phyloP scores from a whole-genome alignment of 2,797 vertebrate species.

The Sebastes itinus region DNA sequence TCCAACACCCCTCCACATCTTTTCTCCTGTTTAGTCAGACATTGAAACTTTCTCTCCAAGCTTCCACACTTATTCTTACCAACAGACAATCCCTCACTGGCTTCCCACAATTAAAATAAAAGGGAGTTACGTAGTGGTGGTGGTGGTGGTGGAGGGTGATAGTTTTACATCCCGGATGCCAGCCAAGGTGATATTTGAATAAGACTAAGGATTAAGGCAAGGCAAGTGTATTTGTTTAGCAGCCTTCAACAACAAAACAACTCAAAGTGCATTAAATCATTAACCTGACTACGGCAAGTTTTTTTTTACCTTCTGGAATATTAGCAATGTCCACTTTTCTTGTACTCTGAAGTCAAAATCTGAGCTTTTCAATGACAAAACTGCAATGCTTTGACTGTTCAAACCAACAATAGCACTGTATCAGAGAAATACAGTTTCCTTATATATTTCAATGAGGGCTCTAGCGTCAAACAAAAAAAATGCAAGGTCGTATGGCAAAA shows the following conservation, averaged over 20 bases:
- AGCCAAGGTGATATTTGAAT: slow-evolving; percentile 1
- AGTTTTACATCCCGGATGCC: background rate
- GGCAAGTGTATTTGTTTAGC: background rate
- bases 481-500: background rate
- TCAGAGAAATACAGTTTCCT: background rate
- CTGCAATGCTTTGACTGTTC: background rate
- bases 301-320: background rate
- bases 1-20: background rate
- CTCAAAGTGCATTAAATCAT: background rate
- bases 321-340: background rate
- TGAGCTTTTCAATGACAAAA: background rate
- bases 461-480: background rate
- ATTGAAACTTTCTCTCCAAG: background rate
- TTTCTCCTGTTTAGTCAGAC: background rate
- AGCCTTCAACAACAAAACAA: background rate
- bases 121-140: background rate
- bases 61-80: background rate
- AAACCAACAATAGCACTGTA: background rate
- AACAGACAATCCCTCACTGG: background rate
- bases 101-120: background rate
- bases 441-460: background rate
- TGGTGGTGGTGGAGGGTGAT: background rate
- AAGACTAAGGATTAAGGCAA: background rate
- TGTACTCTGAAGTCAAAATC: background rate
- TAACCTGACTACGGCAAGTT: background rate